Evolutionary conservation across 1,140 invertebrate genomes (phyloP), one percentile per base, ranked within the genome.

Genomic region (Sitophilus oryzae): DNA sequence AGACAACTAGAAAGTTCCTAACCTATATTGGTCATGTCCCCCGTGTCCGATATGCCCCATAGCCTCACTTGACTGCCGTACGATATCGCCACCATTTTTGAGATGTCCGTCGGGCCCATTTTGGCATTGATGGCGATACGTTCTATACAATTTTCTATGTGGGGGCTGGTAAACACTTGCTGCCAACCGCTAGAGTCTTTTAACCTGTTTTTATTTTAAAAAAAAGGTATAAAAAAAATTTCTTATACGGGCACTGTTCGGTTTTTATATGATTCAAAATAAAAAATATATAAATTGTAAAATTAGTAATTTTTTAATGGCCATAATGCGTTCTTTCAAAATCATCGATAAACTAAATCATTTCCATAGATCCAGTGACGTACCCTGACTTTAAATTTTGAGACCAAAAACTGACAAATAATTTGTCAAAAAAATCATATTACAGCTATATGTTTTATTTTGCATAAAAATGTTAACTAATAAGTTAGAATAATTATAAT

Each of bases 101-200:
- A 82, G 23, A 71, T 65, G 47, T 79, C 79, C 22, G 69, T 65
- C 1, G 76, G 72, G 15, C 84, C 81, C 66, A 94, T 87, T 76
- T 97, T 97, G 0, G 93, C 91, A 74, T 97, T 97, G 50, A 98
- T 84, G 2, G 95, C 93, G 56, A 97, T 86, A 43, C 93, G 77
- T 69, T 96, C 93, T 59, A 98, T 93, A 14, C 85, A 82, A 8
- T 82, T 81, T 59, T 96, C 91, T 65, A 96, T 89, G 60, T 91
- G 84, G 1, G 93, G 90, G 65, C 92, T 95, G 23, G 89, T 93
- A 73, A 96, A 98, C 4, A 92, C 86, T 61, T 91, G 82, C 65
- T 96, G 92, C 94, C 95, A 98, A 8, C 94, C 94, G 62, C 86
- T 89, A 0, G 91, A 93, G 70, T 98, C 95, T 74, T 95, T 96